Base-by-base conservation (phyloP, 2,797 vertebrate species). In the Myotis myotis region DNA sequence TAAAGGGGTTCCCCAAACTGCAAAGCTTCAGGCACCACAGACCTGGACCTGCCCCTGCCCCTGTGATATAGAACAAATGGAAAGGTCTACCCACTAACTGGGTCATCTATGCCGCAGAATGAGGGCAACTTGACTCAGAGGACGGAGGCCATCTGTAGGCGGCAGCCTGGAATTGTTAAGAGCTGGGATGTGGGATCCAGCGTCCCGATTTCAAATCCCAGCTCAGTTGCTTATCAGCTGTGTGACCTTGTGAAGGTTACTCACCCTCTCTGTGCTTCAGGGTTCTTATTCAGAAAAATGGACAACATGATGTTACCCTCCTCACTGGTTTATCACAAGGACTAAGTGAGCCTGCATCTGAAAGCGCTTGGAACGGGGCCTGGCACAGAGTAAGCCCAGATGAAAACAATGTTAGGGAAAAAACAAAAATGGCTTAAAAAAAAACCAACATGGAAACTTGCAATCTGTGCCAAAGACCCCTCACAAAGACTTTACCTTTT, bases 371-470 rank as follows among this genome's bases (percentile, higher is more conserved):
- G 47, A 44, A 15, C 33, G 5, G 38, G 25, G 3, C 23, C 8
- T 4, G 13, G 79, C 87, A 5, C 64, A 8, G 36, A 1, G 15
- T 1, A 5, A 70, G 49, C n/a, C 8, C 36, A 3, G 0, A 12
- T 3, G 33, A 6, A 2, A 38, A 86, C 49, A 53, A 68, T 4
- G 71, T 38, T 28, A 12, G n/a, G n/a, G 71, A 16, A 10, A 17
- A 30, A n/a, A n/a, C n/a, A n/a, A n/a, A 51, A 41, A 71, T 36
- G 51, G 44, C 47, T 71, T 53, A 0, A 15, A n/a, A 36, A 78
- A 79, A 71, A 53, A 62, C 4, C 4, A 38, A 5, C 0, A 8
- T 75, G 89, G 96, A 92, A 97, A 92, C 51, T 90, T 36, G 51
- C 0, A 19, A 0, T 44, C 25, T 3, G 23, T 66, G 96, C 96